Evolutionary conservation across 2,797 vertebrate species (phyloP).

Genomic region (Sorex maritimensis): DNA sequence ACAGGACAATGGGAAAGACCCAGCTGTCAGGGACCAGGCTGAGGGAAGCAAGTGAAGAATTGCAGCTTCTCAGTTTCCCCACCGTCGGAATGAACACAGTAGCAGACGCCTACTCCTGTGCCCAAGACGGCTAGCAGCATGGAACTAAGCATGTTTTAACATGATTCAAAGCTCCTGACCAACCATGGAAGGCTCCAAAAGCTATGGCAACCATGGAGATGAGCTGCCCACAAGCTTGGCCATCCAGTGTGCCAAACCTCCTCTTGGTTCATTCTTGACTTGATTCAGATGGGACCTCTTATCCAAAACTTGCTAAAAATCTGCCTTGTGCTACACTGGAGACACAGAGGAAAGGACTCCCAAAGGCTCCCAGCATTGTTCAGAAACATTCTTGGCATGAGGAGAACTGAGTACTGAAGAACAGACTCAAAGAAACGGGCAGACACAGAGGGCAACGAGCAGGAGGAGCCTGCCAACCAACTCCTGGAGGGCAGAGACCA

Average conservation of each 20-base stretch:
- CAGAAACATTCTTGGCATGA: constrained; percentile 40
- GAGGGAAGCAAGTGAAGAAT: constrained; percentile 10
- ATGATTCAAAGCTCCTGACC: not conserved
- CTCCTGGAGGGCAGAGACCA: not conserved
- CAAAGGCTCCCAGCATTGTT: not conserved
- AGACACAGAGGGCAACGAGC: not conserved
- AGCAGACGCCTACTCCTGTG: not conserved
- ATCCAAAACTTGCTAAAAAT: constrained; percentile 19
- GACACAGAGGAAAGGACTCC: not conserved
- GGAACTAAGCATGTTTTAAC: not conserved
- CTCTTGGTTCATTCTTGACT: not conserved
- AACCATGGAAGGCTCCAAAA: not conserved
- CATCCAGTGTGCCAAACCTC: not conserved
- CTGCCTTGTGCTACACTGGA: not conserved
- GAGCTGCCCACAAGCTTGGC: not conserved
- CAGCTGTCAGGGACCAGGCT: not conserved
- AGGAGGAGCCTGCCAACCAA: not conserved
- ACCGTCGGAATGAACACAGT: not conserved
- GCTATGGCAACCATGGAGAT: not conserved
- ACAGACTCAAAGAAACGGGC: not conserved
- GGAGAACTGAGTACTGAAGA: constrained; percentile 42
- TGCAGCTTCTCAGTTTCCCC: not conserved
- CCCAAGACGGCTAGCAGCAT: not conserved
- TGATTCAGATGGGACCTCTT: constrained; percentile 38
- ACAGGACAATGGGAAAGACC: not conserved